Conservation (phyloP, 1,140 invertebrate genomes). For the Sminthurides bifidus region DNA sequence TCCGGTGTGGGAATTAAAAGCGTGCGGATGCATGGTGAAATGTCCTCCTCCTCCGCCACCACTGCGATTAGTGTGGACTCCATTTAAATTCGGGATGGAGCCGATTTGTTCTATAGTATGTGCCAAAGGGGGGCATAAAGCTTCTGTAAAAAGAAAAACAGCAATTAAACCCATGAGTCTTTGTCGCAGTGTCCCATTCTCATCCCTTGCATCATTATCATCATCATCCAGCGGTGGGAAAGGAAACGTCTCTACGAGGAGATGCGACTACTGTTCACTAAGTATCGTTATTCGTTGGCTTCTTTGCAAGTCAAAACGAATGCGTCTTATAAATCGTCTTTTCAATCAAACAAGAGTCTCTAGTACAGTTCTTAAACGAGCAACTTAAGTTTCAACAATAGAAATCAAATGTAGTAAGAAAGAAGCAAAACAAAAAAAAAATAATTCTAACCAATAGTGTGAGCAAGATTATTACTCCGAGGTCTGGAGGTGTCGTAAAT, state of each 20-base stretch:
- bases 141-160: conserved; percentile 17
- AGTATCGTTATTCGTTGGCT: no score
- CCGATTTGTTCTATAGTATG: conserved; percentile 32
- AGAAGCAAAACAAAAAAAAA: neutral
- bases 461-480: conserved; percentile 28
- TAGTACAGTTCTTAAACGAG: no score
- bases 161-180: neutral
- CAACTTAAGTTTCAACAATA: neutral
- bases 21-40: conserved; percentile 28
- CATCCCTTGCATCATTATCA: neutral
- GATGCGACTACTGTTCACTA: no score
- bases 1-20: conserved; percentile 20
- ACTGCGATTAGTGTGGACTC: conserved; percentile 14
- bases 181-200: neutral
- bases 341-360: no score
- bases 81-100: conserved; percentile 31
- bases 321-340: no score
- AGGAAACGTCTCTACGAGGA: no score
- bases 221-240: no score
- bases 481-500: conserved; percentile 31
- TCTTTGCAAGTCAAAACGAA: no score
- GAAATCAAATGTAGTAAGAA: neutral
- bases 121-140: conserved; percentile 24
- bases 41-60: conserved; percentile 15
- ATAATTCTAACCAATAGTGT: conserved; percentile 24